Evolutionary conservation across 2,888 invertebrate species (phyloP).

Genomic region (Lamellibrachia columna): DNA sequence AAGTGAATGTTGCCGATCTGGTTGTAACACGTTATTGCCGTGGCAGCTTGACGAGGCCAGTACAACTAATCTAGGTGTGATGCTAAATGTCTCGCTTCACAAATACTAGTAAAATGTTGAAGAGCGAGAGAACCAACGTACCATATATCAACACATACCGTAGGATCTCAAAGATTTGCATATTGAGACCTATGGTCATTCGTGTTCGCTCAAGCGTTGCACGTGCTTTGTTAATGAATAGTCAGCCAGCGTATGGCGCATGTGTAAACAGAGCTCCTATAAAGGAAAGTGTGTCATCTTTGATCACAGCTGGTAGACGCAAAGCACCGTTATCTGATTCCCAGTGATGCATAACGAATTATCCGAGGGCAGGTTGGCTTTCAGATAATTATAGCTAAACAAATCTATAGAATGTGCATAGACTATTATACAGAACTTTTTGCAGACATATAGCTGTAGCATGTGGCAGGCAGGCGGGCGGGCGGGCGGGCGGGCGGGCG

Average conservation of each 20-base stretch:
- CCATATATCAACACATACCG: neutral
- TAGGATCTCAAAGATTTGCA: neutral
- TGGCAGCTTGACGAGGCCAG: neutral
- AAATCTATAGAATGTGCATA: too few species aligned
- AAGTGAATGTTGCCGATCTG: neutral
- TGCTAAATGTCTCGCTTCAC: neutral
- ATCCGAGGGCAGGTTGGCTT: neutral
- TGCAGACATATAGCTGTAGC: too few species aligned
- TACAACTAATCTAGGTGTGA: neutral
- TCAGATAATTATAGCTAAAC: neutral
- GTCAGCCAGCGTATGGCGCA: neutral
- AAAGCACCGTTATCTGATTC: neutral
- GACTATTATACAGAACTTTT: too few species aligned
- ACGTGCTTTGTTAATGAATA: neutral
- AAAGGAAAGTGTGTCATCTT: neutral
- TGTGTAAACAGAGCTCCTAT: neutral
- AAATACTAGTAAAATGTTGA: neutral
- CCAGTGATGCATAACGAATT: neutral
- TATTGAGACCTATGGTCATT: neutral
- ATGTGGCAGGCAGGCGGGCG: too few species aligned
- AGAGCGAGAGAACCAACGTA: neutral
- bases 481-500: too few species aligned
- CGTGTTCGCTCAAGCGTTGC: neutral
- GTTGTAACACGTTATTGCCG: neutral
- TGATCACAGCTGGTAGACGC: neutral